Base-by-base conservation (phyloP, 2,113 vertebrate genomes). In the Leiothrix lutea region DNA sequence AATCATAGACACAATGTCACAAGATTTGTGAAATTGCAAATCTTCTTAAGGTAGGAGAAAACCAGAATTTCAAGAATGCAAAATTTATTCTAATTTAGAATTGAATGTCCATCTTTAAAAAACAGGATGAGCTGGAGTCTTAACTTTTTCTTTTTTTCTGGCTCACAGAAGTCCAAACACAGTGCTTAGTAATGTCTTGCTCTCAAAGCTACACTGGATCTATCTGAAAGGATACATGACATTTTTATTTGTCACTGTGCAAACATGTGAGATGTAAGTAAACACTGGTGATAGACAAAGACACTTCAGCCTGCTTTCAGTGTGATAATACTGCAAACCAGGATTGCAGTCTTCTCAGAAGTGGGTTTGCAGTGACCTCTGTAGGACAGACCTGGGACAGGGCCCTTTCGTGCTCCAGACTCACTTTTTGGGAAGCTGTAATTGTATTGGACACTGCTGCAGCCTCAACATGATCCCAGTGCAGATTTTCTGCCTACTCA, bases 311-410 rank as follows among this genome's bases (percentile, higher is more conserved):
- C 28, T 45, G 50, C 36, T 8, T 44, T 85, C 53, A 9, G 28
- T 1, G 2, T 23, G 19, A 5, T 2, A 40, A n/a, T 33, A 26
- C 13, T 1, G 6, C 1, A 1, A 51, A 61, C 33, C 21, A 28
- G 24, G 29, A 3, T 2, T 23, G 42, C 35, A 15, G 33, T 44
- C 67, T 71, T 53, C 40, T 87, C 81, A 91, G 57, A 89, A 75
- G 40, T 60, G 48, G 36, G n/a, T 91, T 85, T 87, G 78, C 78
- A 95, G 90, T 91, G 96, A 97, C 96, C 94, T 90, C 96, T 96
- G 73, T 81, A 97, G 96, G 95, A 93, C 53, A 45, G 61, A 85
- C 5, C 14, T 48, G 44, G 79, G 8, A 58, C 24, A 47, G 14
- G 26, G 38, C 38, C 21, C 31, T 8, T 70, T 73, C 33, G 4